These are phyloP conservation scores for Noctuana brunneofusca DNA, from an alignment of 2,888 invertebrate species.

Conservation along the genomic window DNA sequence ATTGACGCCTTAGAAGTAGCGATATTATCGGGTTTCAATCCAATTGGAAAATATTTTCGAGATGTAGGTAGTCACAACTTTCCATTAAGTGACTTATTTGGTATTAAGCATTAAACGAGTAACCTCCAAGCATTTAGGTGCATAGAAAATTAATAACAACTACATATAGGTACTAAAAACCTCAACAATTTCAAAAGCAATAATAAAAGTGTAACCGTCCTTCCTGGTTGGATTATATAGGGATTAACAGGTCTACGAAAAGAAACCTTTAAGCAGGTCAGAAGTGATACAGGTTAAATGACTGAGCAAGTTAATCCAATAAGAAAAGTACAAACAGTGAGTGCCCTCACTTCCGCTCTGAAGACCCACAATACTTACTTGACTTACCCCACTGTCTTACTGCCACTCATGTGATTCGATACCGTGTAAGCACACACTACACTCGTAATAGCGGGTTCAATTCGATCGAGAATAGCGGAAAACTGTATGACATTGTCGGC, in stretches of 20 bases:
- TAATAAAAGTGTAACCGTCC: constrained; percentile 1
- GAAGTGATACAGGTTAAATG: constrained; percentile 78
- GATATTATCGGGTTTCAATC: neutral
- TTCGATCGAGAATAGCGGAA: constrained; percentile 13
- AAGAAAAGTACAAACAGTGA: constrained; percentile 80
- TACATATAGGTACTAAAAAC: neutral
- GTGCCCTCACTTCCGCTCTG: constrained; percentile 74
- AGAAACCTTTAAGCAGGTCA: constrained; percentile 79
- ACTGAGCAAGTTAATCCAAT: constrained; percentile 73
- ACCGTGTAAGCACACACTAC: constrained; percentile 33
- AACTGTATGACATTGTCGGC: neutral
- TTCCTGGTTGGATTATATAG: constrained; percentile 4
- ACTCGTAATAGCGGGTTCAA: constrained; percentile 29
- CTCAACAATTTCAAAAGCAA: neutral
- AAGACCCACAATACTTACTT: constrained; percentile 76
- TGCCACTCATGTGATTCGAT: constrained; percentile 61
- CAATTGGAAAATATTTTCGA: neutral
- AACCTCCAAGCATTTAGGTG: too few species aligned
- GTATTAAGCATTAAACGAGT: too few species aligned
- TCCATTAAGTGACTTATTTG: too few species aligned
- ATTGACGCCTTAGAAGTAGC: neutral
- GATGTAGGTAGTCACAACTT: too few species aligned
- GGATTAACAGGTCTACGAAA: constrained; percentile 54
- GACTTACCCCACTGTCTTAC: constrained; percentile 77
- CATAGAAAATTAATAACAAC: neutral